Conservation (phyloP, 2,888 invertebrate genomes). For the Prosapia bicincta region DNA sequence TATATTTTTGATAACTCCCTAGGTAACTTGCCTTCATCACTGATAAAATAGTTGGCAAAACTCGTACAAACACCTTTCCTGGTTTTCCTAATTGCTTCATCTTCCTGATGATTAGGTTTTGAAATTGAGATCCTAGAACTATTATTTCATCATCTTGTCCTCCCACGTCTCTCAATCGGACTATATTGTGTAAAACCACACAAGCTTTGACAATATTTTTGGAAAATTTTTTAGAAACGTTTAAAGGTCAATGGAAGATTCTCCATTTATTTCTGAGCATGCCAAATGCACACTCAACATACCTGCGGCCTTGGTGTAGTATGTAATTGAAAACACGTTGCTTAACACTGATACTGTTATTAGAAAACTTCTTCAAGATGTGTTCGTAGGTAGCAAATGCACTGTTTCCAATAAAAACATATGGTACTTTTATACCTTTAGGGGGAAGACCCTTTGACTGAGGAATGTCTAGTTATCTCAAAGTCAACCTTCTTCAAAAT, state of each 20-base stretch:
- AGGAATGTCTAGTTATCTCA: slow-evolving; percentile 4
- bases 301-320: slow-evolving; percentile 36
- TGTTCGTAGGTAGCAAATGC: slow-evolving; percentile 22
- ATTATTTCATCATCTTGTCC: neutral
- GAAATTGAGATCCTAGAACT: neutral
- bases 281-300: slow-evolving; percentile 39
- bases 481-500: neutral
- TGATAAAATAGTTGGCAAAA: neutral
- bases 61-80: neutral
- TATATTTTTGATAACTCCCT: neutral
- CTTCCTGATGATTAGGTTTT: neutral
- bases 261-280: slow-evolving; percentile 31
- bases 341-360: too few species aligned
- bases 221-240: slow-evolving; percentile 5
- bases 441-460: neutral
- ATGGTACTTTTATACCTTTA: slow-evolving; percentile 15
- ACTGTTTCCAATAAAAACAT: slow-evolving; percentile 34
- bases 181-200: neutral
- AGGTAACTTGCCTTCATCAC: neutral
- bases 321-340: slow-evolving; percentile 14
- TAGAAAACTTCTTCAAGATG: too few species aligned
- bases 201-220: neutral
- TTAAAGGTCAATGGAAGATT: slow-evolving; percentile 31
- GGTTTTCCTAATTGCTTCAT: neutral
- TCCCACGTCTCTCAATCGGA: neutral